phyloP scores from a whole-genome alignment of 1,140 invertebrate species.

The Tetramorium parvispinum region DNA sequence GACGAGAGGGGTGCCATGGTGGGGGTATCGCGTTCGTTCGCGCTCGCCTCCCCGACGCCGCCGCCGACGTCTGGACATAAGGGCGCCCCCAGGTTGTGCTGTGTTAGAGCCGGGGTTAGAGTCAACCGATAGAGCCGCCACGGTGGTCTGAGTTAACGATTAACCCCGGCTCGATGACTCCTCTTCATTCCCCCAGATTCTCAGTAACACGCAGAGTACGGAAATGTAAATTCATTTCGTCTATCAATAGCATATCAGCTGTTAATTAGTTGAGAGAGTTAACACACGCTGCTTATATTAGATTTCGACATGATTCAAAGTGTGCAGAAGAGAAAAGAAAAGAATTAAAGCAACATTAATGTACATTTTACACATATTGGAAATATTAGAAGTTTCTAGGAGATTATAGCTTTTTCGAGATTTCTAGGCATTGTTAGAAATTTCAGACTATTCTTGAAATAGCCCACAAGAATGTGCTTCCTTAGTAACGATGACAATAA shows the following conservation, averaged over 20 bases:
- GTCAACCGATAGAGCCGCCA: slow-evolving; percentile 69
- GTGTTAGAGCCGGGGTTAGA: slow-evolving; percentile 74
- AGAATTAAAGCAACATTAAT: not conserved
- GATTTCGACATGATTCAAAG: not conserved
- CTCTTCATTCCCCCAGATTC: not conserved
- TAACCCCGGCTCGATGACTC: slow-evolving; percentile 10
- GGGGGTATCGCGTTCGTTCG: slow-evolving; percentile 65
- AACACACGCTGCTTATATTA: not conserved
- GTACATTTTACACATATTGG: not conserved
- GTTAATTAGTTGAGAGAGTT: not conserved
- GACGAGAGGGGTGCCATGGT: slow-evolving; percentile 84
- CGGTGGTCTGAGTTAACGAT: slow-evolving; percentile 52
- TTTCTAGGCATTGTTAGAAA: not conserved
- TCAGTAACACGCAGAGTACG: not conserved
- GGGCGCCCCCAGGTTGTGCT: slow-evolving; percentile 73
- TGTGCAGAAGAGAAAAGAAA: not conserved
- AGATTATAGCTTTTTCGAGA: not conserved
- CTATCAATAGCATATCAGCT: not conserved
- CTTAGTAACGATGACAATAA: not conserved
- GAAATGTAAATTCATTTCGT: not conserved
- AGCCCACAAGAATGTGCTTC: not conserved
- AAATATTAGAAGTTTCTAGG: not conserved
- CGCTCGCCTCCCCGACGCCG: slow-evolving; percentile 70
- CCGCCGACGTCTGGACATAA: slow-evolving; percentile 74
- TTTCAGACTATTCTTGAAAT: not conserved